phyloP scores from a whole-genome alignment of 2,797 vertebrate genomes.

The Tauraco hartlaubi region DNA sequence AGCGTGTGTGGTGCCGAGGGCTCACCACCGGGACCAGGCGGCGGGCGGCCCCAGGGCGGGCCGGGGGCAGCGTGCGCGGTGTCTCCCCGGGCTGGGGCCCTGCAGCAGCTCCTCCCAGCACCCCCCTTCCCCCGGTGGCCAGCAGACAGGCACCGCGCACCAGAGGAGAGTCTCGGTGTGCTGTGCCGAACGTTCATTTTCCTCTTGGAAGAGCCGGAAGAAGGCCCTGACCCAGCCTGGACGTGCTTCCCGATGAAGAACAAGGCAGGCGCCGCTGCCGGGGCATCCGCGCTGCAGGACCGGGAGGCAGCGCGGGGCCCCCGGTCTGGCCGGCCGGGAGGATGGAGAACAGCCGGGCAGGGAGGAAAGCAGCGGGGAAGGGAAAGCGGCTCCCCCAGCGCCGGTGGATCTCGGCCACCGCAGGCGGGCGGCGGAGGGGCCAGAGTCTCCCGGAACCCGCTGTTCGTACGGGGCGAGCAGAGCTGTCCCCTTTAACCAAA shows the following conservation, averaged over 20 bases:
- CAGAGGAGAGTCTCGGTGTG: fast-evolving
- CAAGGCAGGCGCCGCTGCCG: not conserved
- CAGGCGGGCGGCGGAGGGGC: not conserved
- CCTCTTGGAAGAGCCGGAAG: not conserved
- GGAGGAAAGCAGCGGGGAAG: no score
- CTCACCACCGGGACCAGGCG: fast-evolving
- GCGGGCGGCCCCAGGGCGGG: fast-evolving
- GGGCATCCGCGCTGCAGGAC: fast-evolving
- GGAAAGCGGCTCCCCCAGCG: no score
- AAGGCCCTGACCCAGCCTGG: not conserved
- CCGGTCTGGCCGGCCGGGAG: no score
- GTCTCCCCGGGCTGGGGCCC: fast-evolving
- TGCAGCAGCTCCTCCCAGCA: fast-evolving
- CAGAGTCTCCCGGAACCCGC: not conserved
- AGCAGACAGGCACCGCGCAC: no score
- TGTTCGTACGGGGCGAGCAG: fast-evolving
- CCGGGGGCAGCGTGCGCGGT: fast-evolving
- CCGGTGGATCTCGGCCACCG: not conserved
- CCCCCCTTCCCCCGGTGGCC: not conserved
- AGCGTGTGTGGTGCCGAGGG: fast-evolving
- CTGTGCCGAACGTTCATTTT: not conserved
- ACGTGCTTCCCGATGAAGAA: fast-evolving
- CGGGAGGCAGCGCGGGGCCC: not conserved
- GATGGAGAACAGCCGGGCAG: not conserved
- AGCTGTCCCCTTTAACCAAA: fast-evolving